Conservation (phyloP, 2,888 invertebrate species). For the Tetragonula carbonaria region DNA sequence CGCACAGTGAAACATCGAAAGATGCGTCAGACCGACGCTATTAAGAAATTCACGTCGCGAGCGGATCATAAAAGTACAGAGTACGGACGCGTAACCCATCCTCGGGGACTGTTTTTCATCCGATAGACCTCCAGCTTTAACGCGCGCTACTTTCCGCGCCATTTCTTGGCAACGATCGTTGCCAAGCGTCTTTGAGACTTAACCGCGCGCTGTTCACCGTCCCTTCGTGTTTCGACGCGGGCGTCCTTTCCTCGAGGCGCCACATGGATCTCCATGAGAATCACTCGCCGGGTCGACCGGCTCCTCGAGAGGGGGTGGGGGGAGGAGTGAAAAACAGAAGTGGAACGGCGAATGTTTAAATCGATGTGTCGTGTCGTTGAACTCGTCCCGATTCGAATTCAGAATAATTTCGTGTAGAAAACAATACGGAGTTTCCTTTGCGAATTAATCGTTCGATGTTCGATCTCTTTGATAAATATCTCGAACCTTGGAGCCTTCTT, state of each 20-base stretch:
- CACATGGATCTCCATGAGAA: not conserved
- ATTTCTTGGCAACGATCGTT: conserved; percentile 56
- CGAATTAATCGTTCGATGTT: too few species aligned
- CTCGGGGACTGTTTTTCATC: conserved; percentile 28
- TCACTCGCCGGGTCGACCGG: not conserved
- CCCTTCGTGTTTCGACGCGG: not conserved
- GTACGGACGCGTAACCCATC: conserved; percentile 16
- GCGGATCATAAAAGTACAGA: conserved; percentile 42
- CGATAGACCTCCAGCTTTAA: conserved; percentile 30
- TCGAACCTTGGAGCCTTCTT: too few species aligned
- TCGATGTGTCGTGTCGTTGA: too few species aligned
- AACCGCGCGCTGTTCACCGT: conserved; percentile 10
- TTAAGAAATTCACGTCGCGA: conserved; percentile 40
- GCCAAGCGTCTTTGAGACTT: conserved; percentile 45
- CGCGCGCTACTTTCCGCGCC: conserved; percentile 53
- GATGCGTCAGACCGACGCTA: not conserved
- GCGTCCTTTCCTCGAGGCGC: not conserved
- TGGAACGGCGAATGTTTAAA: not conserved
- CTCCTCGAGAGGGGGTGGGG: not conserved
- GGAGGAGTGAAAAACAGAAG: not conserved
- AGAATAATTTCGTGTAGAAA: too few species aligned
- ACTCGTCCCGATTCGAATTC: too few species aligned
- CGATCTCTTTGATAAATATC: too few species aligned
- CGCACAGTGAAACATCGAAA: not conserved
- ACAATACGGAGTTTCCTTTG: too few species aligned